Conservation (phyloP, 2,888 invertebrate genomes). For the Himalopsyche kuldschensis region DNA sequence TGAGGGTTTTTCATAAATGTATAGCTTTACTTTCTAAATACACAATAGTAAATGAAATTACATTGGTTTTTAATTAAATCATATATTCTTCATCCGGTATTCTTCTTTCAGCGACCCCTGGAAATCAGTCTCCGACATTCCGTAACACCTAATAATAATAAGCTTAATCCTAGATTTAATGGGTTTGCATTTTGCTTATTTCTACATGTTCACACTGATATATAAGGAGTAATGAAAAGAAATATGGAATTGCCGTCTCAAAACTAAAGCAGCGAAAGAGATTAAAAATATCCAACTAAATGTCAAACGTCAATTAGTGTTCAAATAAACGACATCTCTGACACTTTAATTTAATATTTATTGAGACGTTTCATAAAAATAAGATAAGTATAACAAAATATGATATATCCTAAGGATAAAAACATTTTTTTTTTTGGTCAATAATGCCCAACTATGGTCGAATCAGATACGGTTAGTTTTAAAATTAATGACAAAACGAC, state of each 20-base stretch:
- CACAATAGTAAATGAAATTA: slow-evolving; percentile 21
- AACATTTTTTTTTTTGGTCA: too few relatives aligned
- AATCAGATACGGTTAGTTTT: too few relatives aligned
- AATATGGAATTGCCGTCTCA: background rate
- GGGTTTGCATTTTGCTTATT: background rate
- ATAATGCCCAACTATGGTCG: too few relatives aligned
- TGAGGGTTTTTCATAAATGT: slow-evolving; percentile 20
- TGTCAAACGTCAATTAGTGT: background rate
- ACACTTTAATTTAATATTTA: too few relatives aligned
- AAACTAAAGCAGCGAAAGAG: background rate
- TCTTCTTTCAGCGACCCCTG: slow-evolving; percentile 3
- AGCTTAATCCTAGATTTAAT: background rate
- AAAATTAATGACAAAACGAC: too few relatives aligned
- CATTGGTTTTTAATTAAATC: slow-evolving; percentile 13
- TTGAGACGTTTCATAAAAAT: background rate
- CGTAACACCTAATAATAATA: background rate
- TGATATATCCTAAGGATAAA: background rate
- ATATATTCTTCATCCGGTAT: slow-evolving; percentile 14
- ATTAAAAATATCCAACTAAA: background rate
- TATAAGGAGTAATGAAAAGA: background rate
- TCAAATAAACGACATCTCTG: too few relatives aligned
- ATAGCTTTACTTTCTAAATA: slow-evolving; percentile 38
- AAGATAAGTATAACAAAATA: background rate
- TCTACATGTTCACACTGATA: background rate
- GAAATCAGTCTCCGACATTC: background rate